Evolutionary conservation across 2,797 vertebrate species (phyloP), one percentile per base, ranked within the genome.

Genomic region (Perodicticus potto): DNA sequence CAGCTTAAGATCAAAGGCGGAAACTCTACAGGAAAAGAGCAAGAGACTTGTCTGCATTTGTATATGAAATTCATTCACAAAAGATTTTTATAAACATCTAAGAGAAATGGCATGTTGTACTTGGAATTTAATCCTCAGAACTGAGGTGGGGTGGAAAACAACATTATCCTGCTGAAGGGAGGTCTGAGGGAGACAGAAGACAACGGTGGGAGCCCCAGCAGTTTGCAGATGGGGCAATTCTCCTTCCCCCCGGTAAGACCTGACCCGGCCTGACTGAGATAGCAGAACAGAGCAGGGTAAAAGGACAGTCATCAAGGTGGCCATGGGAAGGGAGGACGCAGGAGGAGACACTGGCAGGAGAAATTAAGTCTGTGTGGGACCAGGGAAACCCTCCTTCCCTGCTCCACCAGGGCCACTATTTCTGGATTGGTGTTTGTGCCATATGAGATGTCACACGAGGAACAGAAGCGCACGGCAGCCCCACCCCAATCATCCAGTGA

Each of bases 391-490:
- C 13, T 43, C 49, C 10, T 6, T 63, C 53, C 34, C 40, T 11
- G 37, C 4, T 29, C 81, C 63, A 59, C 0, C 6, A 34, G 13
- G 27, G 7, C 67, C 53, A 61, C 25, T 34, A 13, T 59, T 57
- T 87, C 83, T 29, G 43, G 73, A 43, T 5, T 34, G 37, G 14
- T 5, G 1, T 59, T 57, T 69, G 20, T 73, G 84, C 59, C 4
- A 2, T 0, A 29, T 76, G 69, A 17, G 9, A n/a, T 4, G n/a
- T 37, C 29, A 65, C 10, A 2, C 1, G 8, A 14, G 11, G 14
- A 55, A 19, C 34, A 65, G 45, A 77, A 81, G 27, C 12, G n/a
- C 23, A 11, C 34, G 25, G 23, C 0, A 6, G 34, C 82, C 43
- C 73, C 40, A 45, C 0, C 14, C 80, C 74, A 43, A 1, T 4